Conservation (phyloP, 2,797 vertebrate genomes). For the Sebastes aleutianus region DNA sequence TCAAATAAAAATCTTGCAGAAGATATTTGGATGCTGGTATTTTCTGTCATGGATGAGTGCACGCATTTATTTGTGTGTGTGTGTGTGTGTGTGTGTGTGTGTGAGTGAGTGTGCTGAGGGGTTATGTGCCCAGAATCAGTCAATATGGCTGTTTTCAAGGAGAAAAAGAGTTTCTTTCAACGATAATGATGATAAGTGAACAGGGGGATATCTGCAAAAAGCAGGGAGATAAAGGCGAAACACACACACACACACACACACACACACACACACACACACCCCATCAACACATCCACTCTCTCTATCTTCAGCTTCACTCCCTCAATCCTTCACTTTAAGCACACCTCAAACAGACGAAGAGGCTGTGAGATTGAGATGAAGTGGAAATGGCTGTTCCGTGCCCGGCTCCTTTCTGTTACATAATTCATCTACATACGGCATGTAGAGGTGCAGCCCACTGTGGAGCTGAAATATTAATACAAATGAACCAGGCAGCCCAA, state of each 20-base stretch:
- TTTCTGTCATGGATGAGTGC: conserved; percentile 12
- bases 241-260: conserved; percentile 1
- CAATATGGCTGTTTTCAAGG: conserved; percentile 23
- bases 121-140: background rate
- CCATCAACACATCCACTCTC: conserved; percentile 1
- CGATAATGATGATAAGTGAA: conserved; percentile 31
- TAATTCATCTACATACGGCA: conserved; percentile 65
- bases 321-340: conserved; percentile 32
- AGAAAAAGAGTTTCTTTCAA: conserved; percentile 19
- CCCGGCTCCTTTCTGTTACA: conserved; percentile 50
- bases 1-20: conserved; percentile 46
- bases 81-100: background rate
- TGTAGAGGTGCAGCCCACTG: conserved; percentile 53
- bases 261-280: background rate
- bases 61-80: background rate
- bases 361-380: conserved; percentile 53
- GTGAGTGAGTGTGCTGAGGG: background rate
- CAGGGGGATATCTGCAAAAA: background rate
- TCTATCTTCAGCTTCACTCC: background rate
- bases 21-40: conserved; percentile 12
- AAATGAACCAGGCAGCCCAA: conserved; percentile 51
- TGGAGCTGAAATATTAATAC: conserved; percentile 74
- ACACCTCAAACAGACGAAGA: conserved; percentile 48
- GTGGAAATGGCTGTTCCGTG: conserved; percentile 60
- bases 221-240: background rate